Evolutionary conservation across 37 sponge, comb jelly and placozoan species (phyloP), one percentile per base, ranked within the genome.

Genomic region (Tethya wilhelma): DNA sequence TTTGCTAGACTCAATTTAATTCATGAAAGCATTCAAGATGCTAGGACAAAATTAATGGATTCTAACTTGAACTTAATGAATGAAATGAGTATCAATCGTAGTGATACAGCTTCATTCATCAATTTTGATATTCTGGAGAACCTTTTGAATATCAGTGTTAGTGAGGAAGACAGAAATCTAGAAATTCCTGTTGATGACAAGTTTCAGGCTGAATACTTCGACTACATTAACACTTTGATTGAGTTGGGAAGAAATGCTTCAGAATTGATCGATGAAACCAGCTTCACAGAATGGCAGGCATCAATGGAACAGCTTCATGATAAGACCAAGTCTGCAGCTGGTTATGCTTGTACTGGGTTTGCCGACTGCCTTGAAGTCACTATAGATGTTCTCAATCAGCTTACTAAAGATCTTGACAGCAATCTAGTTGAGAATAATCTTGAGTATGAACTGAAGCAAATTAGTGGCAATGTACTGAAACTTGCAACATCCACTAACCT

Each of bases 251-350:
- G 19, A 56, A 29, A 14, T 2, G 37, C 28, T 2, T 23, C 58
- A 23, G 42, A 56, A 31, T 20, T 33, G 57, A n/a, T 56, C 28
- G 75, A 53, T 2, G 42, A 1, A 25, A 77, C 30, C 40, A 39
- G 25, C 33, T 80, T 80, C 22, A 25, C 38, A 37, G 81, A 80
- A 31, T 80, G 81, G 81, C 81, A 80, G 60, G 42, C 81, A 29
- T 20, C 59, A 34, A 70, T 80, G 42, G 79, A 60, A 25, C 17
- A 43, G 37, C 38, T 79, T 11, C 55, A 67, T 31, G 36, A 69
- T 26, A 26, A 56, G 31, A 71, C 71, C 1, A 29, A 42, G 19
- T 63, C 71, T 31, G 59, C 42, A 20, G 71, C 39, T 38, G 81
- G 71, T 58, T 55, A 74, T 4, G 20, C 49, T 1, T 82, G 83